Evolutionary conservation across 2,113 vertebrate genomes (phyloP).

Genomic region (Prinia subflava): DNA sequence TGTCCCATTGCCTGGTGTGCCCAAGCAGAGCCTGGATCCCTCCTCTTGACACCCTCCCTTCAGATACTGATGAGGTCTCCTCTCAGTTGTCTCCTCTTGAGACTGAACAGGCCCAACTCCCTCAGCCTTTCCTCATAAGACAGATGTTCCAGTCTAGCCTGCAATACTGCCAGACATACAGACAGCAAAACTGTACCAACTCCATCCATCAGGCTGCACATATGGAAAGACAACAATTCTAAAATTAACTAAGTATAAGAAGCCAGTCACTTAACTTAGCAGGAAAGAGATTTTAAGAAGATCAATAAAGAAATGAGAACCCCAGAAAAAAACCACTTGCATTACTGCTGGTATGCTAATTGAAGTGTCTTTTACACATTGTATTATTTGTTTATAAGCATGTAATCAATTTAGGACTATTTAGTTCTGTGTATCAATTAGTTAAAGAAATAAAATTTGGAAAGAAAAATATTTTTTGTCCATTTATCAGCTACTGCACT

Average conservation of each 20-base stretch:
- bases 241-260: neutral
- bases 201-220: accelerated
- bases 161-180: neutral
- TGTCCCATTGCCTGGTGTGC: neutral
- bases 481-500: neutral
- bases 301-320: neutral
- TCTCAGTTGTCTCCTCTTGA: neutral
- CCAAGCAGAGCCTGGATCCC: neutral
- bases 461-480: neutral
- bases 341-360: neutral
- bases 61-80: neutral
- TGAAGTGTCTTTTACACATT: neutral
- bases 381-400: neutral
- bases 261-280: neutral
- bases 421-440: neutral
- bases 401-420: neutral
- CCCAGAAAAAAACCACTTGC: neutral
- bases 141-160: neutral
- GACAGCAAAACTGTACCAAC: neutral
- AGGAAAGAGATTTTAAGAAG: neutral
- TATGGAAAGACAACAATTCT: neutral
- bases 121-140: neutral
- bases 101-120: neutral
- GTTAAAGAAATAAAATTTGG: neutral
- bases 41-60: neutral